A percentile compares a stretch with the other conserved stretches of the same genome.
Evolutionary conservation across 2,888 invertebrate genomes (phyloP).

Genomic region (Plebejus argus): DNA sequence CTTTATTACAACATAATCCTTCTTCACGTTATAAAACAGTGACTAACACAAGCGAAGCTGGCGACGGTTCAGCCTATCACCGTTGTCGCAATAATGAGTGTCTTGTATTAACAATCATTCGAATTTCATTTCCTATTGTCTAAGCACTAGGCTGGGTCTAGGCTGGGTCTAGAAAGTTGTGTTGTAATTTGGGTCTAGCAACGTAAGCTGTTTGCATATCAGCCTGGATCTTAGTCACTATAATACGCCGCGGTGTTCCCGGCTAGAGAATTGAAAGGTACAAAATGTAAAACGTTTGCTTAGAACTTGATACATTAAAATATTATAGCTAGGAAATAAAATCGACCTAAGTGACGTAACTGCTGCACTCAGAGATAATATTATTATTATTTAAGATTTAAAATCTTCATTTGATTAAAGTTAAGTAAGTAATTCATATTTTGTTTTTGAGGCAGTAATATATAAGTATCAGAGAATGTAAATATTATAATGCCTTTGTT

Average conservation of each 20-base stretch:
- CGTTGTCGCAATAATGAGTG: conserved; percentile 2
- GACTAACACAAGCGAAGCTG: not conserved
- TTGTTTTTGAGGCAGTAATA: too few relatives aligned
- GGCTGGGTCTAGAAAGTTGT: conserved; percentile 26
- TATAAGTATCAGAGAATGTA: too few relatives aligned
- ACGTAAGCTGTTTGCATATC: conserved; percentile 28
- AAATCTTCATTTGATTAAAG: too few relatives aligned
- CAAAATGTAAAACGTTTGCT: not conserved
- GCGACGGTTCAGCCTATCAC: not conserved
- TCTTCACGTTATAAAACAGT: too few relatives aligned
- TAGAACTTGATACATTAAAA: too few relatives aligned
- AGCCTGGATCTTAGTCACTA: not conserved
- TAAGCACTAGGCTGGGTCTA: conserved; percentile 2
- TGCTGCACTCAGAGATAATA: too few relatives aligned
- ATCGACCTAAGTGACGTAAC: too few relatives aligned
- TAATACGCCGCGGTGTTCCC: not conserved
- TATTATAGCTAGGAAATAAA: too few relatives aligned
- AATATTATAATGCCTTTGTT: too few relatives aligned
- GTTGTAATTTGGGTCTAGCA: conserved; percentile 17
- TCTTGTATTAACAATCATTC: conserved; percentile 18
- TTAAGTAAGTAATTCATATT: too few relatives aligned
- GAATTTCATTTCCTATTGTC: conserved; percentile 25
- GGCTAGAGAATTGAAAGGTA: not conserved
- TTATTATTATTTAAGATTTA: too few relatives aligned
- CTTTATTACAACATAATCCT: not conserved